Conservation (phyloP, 2,113 vertebrate species). For the Corydoras sp. region DNA sequence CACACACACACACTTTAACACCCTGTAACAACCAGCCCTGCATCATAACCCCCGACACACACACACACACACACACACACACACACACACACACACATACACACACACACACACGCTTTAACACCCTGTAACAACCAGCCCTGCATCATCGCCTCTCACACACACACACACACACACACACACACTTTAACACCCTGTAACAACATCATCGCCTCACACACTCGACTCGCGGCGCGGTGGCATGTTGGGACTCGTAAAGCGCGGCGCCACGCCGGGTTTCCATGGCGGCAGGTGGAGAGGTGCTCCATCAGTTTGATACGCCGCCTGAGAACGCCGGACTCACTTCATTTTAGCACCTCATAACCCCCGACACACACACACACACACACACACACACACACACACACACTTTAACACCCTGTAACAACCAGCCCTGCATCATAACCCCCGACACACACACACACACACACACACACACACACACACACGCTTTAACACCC, state of each 20-base stretch:
- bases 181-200: no score
- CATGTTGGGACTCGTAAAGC: neutral
- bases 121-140: no score
- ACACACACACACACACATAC: neutral
- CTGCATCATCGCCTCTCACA: no score
- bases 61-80: neutral
- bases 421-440: no score
- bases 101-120: neutral
- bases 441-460: no score
- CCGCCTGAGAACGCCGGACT: neutral
- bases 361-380: neutral
- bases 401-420: no score
- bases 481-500: no score
- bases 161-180: neutral
- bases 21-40: no score
- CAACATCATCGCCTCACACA: no score
- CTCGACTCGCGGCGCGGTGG: neutral
- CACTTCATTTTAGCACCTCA: slow-evolving; percentile 5
- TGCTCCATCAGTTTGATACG: neutral
- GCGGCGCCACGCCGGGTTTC: neutral
- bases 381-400: no score
- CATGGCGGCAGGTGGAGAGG: neutral
- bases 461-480: slow-evolving; percentile 9
- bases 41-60: neutral
- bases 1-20: neutral